Base-by-base conservation (phyloP, 1,140 invertebrate species). In the Brachionus asplanchnoidis region DNA sequence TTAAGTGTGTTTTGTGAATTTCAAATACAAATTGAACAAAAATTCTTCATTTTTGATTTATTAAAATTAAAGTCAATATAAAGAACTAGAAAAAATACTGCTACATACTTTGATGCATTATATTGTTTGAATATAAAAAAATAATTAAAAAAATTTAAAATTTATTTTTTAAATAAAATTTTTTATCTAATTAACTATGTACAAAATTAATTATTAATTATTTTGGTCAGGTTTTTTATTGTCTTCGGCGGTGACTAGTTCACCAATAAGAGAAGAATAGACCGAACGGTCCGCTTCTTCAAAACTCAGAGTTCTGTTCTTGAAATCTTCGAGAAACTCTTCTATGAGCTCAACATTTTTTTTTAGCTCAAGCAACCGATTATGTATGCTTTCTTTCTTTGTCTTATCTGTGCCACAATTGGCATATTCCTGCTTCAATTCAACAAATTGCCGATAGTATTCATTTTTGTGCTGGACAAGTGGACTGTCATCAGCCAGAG, bases 271-370 rank as follows among this genome's bases (percentile, higher is more conserved):
- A 3, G 53, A 65, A 1, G 79, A 23, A 36, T 82, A 82, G 14
- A 82, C 53, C 28, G 79, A 65, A 11, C 60, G 32, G 12, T 82
- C 79, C 2, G 79, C 79, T 65, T 82, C 79, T 65, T 82, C 79
- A 82, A 82, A 82, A 42, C 17, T 44, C 3, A 82, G 26, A 17
- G 79, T 65, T 82, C 79, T n/a, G 7, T 65, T 82, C 53, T 82
- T 82, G 40, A 82, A 82, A 12, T 82, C 79, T 9, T 82, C 79
- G 2, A 82, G 65, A 28, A 82, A 82, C 5, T 82, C 79, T 82
- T 82, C 79, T 3, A 82, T 23, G 44, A 82, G 23, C 20, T 65
- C 36, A 46, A 82, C 53, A 42, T 82, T 46, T 60, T 82, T 68
- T 82, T 82, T 82, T 17, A 82, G 20, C 12, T 82, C 79, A 26